phyloP scores from a whole-genome alignment of 2,888 invertebrate species.

The Dicycla oo region DNA sequence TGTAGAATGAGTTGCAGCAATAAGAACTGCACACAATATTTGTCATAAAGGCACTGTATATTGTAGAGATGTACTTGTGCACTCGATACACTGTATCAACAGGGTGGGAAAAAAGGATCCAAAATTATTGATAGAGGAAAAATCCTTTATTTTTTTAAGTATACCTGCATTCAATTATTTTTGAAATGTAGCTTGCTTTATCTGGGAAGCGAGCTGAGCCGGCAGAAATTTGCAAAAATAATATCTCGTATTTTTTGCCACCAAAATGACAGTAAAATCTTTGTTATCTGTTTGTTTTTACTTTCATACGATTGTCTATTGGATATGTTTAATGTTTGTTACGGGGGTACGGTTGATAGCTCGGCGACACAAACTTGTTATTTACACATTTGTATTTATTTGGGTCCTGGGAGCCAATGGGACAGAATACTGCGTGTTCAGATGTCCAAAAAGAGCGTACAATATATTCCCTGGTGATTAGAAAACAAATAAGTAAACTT shows the following conservation, averaged over 20 bases:
- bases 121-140: neutral
- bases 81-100: neutral
- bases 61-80: neutral
- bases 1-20: conserved; percentile 4
- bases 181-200: neutral
- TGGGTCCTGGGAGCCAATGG: neutral
- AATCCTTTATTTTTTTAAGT: neutral
- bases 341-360: neutral
- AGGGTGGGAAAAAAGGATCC: neutral
- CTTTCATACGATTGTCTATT: neutral
- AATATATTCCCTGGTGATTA: neutral
- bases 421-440: neutral
- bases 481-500: neutral
- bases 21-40: neutral
- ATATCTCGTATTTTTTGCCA: neutral
- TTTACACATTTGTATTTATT: neutral
- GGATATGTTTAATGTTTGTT: conserved; percentile 3
- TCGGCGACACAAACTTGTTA: neutral
- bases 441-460: neutral
- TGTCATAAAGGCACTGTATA: neutral
- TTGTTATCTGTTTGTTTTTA: neutral
- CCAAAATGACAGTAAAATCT: neutral
- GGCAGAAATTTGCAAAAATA: neutral
- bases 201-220: too few species aligned
- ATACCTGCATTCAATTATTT: neutral